Conservation (phyloP, 1,140 invertebrate genomes). For the Drosophila ohnishii region DNA sequence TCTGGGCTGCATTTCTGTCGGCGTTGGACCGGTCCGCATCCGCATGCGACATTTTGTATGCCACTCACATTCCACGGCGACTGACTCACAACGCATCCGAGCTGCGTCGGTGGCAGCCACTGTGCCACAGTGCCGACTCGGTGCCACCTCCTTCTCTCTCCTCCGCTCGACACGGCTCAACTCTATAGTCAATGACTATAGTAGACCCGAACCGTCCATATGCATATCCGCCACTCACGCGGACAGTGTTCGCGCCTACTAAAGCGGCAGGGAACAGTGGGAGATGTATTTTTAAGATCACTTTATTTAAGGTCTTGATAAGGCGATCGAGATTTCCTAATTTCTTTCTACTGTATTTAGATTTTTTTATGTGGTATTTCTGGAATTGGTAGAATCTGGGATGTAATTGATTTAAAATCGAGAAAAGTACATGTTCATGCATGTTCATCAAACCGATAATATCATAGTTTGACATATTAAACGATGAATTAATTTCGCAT, state of each 20-base stretch:
- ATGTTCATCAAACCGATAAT: too few species aligned
- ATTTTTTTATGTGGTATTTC: too few species aligned
- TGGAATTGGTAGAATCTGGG: too few species aligned
- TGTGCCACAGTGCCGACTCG: constrained; percentile 23
- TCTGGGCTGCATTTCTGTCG: constrained; percentile 41
- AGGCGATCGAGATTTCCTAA: not conserved
- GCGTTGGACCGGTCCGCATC: constrained; percentile 61
- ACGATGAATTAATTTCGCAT: too few species aligned
- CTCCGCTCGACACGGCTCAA: not conserved
- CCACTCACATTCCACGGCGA: constrained; percentile 73
- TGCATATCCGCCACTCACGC: constrained; percentile 72
- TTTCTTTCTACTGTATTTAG: too few species aligned
- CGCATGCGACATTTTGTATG: constrained; percentile 76
- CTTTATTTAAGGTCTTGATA: not conserved
- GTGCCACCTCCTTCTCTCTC: not conserved
- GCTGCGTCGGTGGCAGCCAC: constrained; percentile 40
- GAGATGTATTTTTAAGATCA: not conserved
- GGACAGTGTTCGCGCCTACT: constrained; percentile 52
- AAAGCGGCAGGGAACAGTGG: constrained; percentile 21
- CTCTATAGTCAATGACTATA: constrained; percentile 11
- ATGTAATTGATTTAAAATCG: too few species aligned
- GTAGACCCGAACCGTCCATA: constrained; percentile 49
- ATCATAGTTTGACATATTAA: too few species aligned
- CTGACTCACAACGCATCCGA: constrained; percentile 64
- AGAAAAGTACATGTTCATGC: too few species aligned